Evolutionary conservation across 2,888 invertebrate species (phyloP), one percentile per base, ranked within the genome.

Genomic region (Glyphotaelius pellucidus): DNA sequence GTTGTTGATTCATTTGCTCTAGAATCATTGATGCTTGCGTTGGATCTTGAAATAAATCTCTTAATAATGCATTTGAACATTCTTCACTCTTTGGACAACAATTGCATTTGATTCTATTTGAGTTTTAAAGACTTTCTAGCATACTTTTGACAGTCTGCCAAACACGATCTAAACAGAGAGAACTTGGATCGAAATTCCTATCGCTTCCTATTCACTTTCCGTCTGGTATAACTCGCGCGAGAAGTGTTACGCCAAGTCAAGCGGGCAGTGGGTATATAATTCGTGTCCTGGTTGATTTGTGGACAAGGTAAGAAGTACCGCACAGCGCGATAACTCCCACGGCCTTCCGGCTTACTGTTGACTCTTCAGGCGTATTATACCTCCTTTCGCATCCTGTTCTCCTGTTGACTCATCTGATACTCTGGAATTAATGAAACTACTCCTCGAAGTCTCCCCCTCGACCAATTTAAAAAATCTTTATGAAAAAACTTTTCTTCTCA

Each of bases 301-400:
- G 31, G 67, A 52, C 87, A 87, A 19, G 31, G 32, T 35, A 25
- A 67, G 47, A 31, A 32, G 84, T 32, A 32, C 81, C 32, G 32
- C 32, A 19, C 81, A 19, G 32, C 80, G 88, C 80, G 79, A 79
- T 80, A 89, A 32, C 79, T 89, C 88, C 67, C 35, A 79, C 88
- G 35, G 25, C 25, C 88, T 89, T 89, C 88, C 88, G 88, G 88
- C 88, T 79, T 89, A 79, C 88, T 79, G 67, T 35, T 79, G 19
- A 79, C 88, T 79, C 19, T 67, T 32, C 32, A 25, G 80, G 32
- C 52, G 79, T 80, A 19, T 15, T 35, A 30, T 38, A 84, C 84
- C 84, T 38, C 25, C 32, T 84, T 19, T 38, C 3, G 25, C 15
- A 81, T 81, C 32, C 81, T 32, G 81, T 15, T 81, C 19, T 7